Evolutionary conservation across 2,113 vertebrate genomes (phyloP), one percentile per base, ranked within the genome.

Genomic region (Ptilonorhynchus violaceus): DNA sequence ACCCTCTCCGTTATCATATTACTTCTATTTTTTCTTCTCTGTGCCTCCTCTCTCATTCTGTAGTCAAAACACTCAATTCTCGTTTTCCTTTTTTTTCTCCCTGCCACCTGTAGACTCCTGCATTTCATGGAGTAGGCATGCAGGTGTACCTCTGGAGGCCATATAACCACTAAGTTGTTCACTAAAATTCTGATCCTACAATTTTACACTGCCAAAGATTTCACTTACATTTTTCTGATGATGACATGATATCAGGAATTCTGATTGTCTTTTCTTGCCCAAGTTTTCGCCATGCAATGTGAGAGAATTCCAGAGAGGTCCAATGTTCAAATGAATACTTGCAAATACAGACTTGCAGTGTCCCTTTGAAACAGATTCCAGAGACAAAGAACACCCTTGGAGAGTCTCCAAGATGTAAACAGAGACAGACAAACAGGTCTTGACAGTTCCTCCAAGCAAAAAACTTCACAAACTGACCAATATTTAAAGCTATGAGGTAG

Each of bases 81-180:
- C 6, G 9, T 44, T 85, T 87, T 62, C 33, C 11, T 41, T 74
- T 23, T 39, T 87, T 70, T 93, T 89, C 10, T 88, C 30, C 23
- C 14, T 69, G 8, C 2, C 4, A 35, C 0, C 23, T 30, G 8
- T 41, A 49, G 21, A n/a, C 5, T 35, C 52, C 30, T 42, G 24
- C 50, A 44, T 17, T 52, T 5, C 5, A 2, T 3, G 0, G 17
- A 56, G 8, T 15, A 31, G 4, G 3, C 4, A 66, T 1, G 1
- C 16, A 49, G 1, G 0, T 28, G 10, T 73, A 33, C 7, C 5
- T 39, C 20, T 27, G 50, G 22, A 93, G 20, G 20, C 3, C 23
- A 33, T 15, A 15, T 3, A 68, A 42, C 13, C 21, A 35, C 41
- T 41, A 35, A 58, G 13, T 16, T 68, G 10, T 39, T 78, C 44